Base-by-base conservation (phyloP, 2,888 invertebrate genomes). In the Agrochola macilenta region DNA sequence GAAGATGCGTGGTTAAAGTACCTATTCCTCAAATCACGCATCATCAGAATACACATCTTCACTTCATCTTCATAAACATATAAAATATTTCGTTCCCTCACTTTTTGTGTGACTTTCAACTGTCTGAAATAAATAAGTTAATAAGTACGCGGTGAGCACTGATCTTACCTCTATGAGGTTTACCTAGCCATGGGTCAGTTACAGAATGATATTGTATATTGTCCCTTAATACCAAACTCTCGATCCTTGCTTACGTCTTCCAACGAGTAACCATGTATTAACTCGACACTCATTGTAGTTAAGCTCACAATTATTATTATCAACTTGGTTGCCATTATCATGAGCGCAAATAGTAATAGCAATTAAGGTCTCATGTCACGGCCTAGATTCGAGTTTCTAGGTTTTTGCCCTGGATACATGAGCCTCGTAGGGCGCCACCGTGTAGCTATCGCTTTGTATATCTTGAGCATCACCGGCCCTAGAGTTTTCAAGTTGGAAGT, bases 291-390 rank as follows among this genome's bases (percentile, higher is more conserved):
- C 57, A 17, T 74, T 30, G 60, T 49, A 35, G 49, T 30, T 17
- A 60, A 57, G 39, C 20, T 30, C 85, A 84, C 79, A 76, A 69
- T 85, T 83, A 86, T 82, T 84, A 78, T 87, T 88, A 86, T 90
- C 87, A 86, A 86, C 86, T 86, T 73, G 75, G 83, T 84, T 88
- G 81, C 81, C 85, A 88, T 90, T 89, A 88, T 89, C 84, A 82
- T 86, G 82, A 82, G 81, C 82, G 87, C 87, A 90, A 92, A 92
- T 91, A 90, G 91, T 88, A 82, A 79, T 80, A 83, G 86, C 83
- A 87, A 92, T 92, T 92, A 92, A 74, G 90, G 89, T 89, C 91
- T 87, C 79, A 77, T 90, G 88, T 88, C 89, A 89, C 80, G 86
- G 86, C 76, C 79, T 89, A 85, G 89, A 87, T 86, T 91, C 89